These are phyloP conservation scores for Sardinella longiceps DNA, from an alignment of 2,797 vertebrate species.

Conservation along the genomic window DNA sequence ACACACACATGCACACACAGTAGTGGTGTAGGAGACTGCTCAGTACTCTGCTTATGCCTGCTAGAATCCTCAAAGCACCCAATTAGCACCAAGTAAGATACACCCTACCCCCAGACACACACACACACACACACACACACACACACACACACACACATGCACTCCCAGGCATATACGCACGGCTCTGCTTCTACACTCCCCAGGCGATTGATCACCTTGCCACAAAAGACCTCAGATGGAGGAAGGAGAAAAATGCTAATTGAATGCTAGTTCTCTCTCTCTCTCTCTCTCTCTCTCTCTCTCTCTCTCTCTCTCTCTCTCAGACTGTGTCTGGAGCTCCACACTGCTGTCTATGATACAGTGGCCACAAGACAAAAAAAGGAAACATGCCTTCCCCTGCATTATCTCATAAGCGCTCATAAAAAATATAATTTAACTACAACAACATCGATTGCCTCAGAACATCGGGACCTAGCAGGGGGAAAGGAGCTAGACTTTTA, in stretches of 20 bases:
- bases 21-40: constrained; percentile 64
- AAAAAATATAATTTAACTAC: not conserved
- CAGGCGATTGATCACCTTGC: constrained; percentile 70
- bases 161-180: not conserved
- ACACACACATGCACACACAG: constrained; percentile 51
- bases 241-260: constrained; percentile 68
- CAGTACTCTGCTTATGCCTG: constrained; percentile 65
- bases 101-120: not conserved
- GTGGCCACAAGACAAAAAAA: constrained; percentile 47
- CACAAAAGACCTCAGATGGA: constrained; percentile 66
- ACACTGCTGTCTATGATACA: constrained; percentile 61
- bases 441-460: not conserved
- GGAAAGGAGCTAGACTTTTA: not conserved
- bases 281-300: not conserved
- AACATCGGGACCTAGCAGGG: not conserved
- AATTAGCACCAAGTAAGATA: constrained; percentile 64
- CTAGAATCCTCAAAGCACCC: constrained; percentile 68
- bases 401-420: constrained; percentile 36
- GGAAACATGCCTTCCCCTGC: not conserved
- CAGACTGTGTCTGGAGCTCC: constrained; percentile 63
- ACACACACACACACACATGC: not conserved
- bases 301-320: not conserved
- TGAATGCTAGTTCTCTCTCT: constrained; percentile 58
- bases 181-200: constrained; percentile 56
- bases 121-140: not conserved